Base-by-base conservation (phyloP, 1,140 invertebrate genomes). In the Formica exsecta region DNA sequence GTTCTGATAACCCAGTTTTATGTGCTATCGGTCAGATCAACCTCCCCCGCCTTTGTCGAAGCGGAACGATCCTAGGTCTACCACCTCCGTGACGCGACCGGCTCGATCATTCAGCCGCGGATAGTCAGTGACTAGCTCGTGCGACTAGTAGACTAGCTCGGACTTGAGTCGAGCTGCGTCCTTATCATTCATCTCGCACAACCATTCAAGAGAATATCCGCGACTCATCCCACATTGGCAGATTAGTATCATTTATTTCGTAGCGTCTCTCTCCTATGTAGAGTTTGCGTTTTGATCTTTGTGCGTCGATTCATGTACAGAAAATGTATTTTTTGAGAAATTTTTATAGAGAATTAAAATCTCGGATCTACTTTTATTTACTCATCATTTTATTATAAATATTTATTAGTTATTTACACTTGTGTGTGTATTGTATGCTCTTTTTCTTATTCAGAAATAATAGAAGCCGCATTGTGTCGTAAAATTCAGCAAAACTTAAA, bases 1-100 rank as follows among this genome's bases (percentile, higher is more conserved):
- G 94, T 94, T 94, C 94, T 94, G 94, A 94, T 95, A 95, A 95
- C 94, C 94, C 91, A 95, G 92, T 94, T 95, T 94, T 89, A 88
- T 91, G 76, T 90, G 86, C 90, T 95, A 94, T 95, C 93, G 92
- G 91, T 92, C 92, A 93, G 87, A 94, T 93, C 91, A 86, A 73
- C 89, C 90, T 91, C 91, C 91, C 92, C 85, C 92, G 92, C 90
- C 88, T 91, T 91, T 90, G 66, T 89, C 89, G 88, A 89, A 88
- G 90, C 91, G 87, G 89, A 90, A 92, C 88, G 86, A 91, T 89
- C 86, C 90, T 89, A 92, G 88, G 65, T 71, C 29, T 29, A 83
- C 75, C 51, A 73, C 41, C 66, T 71, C 68, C 54, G 65, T 54
- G 8, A 36, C 75, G 48, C 48, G 57, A 73, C 61, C 74, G 86